These are phyloP conservation scores for human DNA, from an alignment of 2,113 vertebrate genomes.

Conservation along the genomic window GRCh38 chr16:62698501-62699000, in stretches of 20 bases:
- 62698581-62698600: neutral
- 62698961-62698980: rapidly evolving
- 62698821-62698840: neutral
- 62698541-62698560: neutral
- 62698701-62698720: neutral
- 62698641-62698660: neutral
- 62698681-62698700: neutral
- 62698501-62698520: neutral
- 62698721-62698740: neutral
- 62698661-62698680: neutral
- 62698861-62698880: neutral
- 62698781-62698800: rapidly evolving
- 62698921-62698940: neutral
- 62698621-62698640: neutral
- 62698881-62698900: neutral
- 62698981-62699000: neutral
- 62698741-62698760: neutral
- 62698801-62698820: neutral
- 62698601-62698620: neutral
- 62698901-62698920: neutral
- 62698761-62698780: no score
- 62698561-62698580: no score
- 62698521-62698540: neutral
- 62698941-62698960: neutral
- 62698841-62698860: neutral